These are phyloP conservation scores for Elephantulus edwardii DNA, from an alignment of 2,113 vertebrate species.

Conservation along the genomic window DNA sequence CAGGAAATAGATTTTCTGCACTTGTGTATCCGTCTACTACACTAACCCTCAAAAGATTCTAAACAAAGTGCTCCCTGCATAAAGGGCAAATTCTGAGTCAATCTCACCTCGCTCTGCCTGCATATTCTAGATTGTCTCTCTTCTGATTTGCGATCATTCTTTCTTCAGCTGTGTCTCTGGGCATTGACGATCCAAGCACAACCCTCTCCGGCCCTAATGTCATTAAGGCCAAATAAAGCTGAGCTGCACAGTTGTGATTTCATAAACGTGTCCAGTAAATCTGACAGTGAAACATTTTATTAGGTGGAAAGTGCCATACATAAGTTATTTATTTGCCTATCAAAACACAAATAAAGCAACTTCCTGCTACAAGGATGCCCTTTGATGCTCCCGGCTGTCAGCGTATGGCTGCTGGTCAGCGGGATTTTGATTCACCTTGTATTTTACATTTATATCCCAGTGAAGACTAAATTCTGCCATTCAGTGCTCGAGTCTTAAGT, in stretches of 20 bases:
- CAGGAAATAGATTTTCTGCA: not conserved
- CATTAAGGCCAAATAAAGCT: conserved; percentile 57
- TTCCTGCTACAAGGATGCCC: conserved; percentile 6
- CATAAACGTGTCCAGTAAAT: conserved; percentile 56
- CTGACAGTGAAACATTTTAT: conserved; percentile 62
- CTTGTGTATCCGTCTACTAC: not conserved
- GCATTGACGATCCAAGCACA: not conserved
- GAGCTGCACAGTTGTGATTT: conserved; percentile 58
- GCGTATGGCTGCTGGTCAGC: not conserved
- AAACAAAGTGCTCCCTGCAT: not conserved
- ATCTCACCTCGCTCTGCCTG: not conserved
- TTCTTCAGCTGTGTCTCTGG: not conserved
- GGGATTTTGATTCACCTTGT: not conserved
- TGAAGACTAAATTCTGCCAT: conserved; percentile 66
- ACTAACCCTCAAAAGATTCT: not conserved
- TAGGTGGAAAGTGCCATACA: conserved; percentile 28
- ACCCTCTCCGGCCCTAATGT: not conserved
- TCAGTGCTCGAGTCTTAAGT: conserved; percentile 74
- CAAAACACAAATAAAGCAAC: conserved; percentile 48
- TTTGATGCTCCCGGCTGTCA: not conserved
- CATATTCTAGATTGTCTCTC: not conserved
- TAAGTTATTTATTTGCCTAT: conserved; percentile 66
- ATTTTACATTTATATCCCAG: conserved; percentile 56
- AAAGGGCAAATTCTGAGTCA: not conserved
- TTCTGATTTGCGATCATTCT: not conserved